phyloP scores from a whole-genome alignment of 2,113 vertebrate genomes.

The Asarcornis scutulata region DNA sequence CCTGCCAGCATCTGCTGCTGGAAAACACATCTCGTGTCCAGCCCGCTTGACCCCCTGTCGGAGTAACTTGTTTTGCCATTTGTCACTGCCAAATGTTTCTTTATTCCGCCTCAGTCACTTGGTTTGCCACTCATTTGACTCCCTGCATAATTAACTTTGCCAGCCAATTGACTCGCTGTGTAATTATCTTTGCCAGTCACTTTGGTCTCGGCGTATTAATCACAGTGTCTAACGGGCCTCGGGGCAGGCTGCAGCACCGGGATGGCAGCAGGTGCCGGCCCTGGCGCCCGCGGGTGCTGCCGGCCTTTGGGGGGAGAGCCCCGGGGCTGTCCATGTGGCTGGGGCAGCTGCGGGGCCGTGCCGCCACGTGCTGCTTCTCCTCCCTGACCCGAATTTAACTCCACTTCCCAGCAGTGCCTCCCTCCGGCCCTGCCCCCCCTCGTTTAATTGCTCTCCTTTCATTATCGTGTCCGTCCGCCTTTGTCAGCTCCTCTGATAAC shows the following conservation, averaged over 20 bases:
- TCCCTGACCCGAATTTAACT: neutral
- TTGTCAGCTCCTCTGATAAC: neutral
- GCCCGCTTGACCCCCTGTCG: constrained; percentile 12
- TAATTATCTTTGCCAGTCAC: constrained; percentile 63
- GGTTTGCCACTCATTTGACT: constrained; percentile 50
- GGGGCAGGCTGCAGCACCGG: constrained; percentile 4
- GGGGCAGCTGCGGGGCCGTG: neutral
- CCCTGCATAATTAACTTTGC: constrained; percentile 63
- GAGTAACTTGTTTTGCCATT: constrained; percentile 53
- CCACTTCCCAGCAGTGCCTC: neutral
- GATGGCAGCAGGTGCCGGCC: constrained; percentile 1
- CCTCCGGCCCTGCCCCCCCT: neutral
- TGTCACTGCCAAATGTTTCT: constrained; percentile 58
- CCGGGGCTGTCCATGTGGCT: rapidly evolving
- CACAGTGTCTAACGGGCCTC: neutral
- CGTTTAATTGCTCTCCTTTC: neutral
- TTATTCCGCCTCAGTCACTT: constrained; percentile 46
- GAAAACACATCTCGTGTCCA: neutral
- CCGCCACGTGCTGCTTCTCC: constrained; percentile 29
- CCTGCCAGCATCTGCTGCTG: neutral
- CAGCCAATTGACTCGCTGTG: constrained; percentile 63
- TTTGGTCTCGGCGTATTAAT: constrained; percentile 44
- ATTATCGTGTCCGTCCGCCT: rapidly evolving
- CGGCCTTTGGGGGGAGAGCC: rapidly evolving
- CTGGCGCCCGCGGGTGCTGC: neutral